Conservation (phyloP, 2,797 vertebrate species). For the Ambastaia sidthimunki region DNA sequence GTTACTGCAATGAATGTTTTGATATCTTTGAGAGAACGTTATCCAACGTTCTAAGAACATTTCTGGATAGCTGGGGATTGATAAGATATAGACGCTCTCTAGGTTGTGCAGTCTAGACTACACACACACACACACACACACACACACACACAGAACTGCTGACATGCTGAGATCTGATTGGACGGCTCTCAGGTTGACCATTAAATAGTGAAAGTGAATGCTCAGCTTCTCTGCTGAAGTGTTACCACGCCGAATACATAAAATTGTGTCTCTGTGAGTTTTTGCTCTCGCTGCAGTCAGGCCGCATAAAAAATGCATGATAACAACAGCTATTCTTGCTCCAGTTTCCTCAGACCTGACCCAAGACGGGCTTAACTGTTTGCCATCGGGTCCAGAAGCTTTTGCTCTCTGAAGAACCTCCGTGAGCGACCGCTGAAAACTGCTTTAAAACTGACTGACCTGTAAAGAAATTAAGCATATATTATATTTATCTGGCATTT, state of each 20-base stretch:
- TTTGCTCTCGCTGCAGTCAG: conserved; percentile 27
- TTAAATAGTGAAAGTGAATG: conserved; percentile 1
- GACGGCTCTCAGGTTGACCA: conserved; percentile 9
- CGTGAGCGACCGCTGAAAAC: neutral
- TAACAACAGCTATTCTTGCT: conserved; percentile 16
- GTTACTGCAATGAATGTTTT: no score
- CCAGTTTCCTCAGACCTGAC: conserved; percentile 25
- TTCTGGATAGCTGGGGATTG: no score
- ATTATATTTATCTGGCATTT: no score
- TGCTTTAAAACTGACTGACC: conserved; percentile 19
- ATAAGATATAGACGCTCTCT: conserved; percentile 11
- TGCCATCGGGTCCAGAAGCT: conserved; percentile 13
- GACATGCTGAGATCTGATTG: conserved; percentile 1
- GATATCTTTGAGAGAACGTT: no score
- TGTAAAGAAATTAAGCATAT: neutral
- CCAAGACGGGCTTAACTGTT: conserved; percentile 22
- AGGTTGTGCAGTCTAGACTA: neutral
- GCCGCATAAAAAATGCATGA: conserved; percentile 54
- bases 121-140: neutral
- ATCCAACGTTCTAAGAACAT: no score
- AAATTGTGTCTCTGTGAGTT: conserved; percentile 34
- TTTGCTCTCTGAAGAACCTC: conserved; percentile 18
- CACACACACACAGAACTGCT: conserved; percentile 23
- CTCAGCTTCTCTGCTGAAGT: conserved; percentile 12
- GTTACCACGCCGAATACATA: conserved; percentile 36